Evolutionary conservation across 1,140 invertebrate genomes (phyloP), one percentile per base, ranked within the genome.

Genomic region (Diprion similis): DNA sequence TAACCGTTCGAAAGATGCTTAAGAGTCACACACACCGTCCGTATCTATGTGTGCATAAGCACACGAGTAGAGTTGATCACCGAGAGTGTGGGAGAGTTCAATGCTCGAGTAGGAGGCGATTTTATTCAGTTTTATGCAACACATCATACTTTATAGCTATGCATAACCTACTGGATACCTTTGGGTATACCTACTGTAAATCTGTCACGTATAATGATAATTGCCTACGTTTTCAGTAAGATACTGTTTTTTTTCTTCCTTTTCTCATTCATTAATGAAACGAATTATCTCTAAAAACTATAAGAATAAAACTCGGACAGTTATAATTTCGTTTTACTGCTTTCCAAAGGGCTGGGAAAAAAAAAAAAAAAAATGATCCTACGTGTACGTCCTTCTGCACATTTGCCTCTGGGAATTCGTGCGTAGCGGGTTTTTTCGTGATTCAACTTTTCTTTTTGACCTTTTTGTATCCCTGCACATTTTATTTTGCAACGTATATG

Each of bases 71-170:
- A 37, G 11, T 59, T 13, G 51, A 17, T 4, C 11, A 17, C 11
- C 51, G 51, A 15, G 51, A 59, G 51, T 59, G 51, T 59, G 51
- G 51, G 51, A 59, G 51, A 59, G 51, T 59, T 59, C 51, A 17
- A 59, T 59, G 51, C 51, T 59, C 51, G 51, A 59, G 51, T 59
- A 59, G 24, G 24, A 37, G 51, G 51, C 51, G 51, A 17, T 9
- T 59, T 59, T 17, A 59, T 59, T 59, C 51, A 59, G 9, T 8
- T 59, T 59, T 17, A 6, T 59, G n/a, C 24, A 37, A 37, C 24
- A 37, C 24, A 6, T 37, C 6, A 37, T 37, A 37, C 24, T 6
- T 37, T 37, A 37, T 37, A 37, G 24, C 6, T 37, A 37, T 37
- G 24, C 24, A 37, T 6, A 37, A 37, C 24, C 2, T 37, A 37